A percentile compares a stretch with the other conserved stretches of the same genome.
Evolutionary conservation across 1,140 invertebrate genomes (phyloP).

Genomic region (Drosophila bipectinata): DNA sequence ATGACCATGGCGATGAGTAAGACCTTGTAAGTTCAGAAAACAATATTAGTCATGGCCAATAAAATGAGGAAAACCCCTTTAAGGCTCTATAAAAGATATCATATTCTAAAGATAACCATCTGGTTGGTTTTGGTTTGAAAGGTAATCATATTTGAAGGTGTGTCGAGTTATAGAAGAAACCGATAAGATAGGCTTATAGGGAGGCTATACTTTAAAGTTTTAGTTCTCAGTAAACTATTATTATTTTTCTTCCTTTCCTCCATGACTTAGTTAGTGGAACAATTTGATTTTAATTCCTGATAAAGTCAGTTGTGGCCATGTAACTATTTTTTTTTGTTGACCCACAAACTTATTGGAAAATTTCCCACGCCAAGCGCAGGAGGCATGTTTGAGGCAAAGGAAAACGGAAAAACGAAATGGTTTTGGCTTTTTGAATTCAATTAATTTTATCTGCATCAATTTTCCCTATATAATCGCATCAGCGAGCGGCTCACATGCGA

Average conservation of each 20-base stretch:
- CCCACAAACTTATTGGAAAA: constrained; percentile 34
- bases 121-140: constrained; percentile 1
- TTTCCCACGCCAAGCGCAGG: constrained; percentile 20
- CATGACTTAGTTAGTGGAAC: constrained; percentile 1
- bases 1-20: constrained; percentile 37
- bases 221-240: not conserved
- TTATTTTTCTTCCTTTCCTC: not conserved
- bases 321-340: constrained; percentile 26
- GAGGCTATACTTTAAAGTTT: constrained; percentile 3
- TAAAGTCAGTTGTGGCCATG: constrained; percentile 15
- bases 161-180: not conserved
- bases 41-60: constrained; percentile 24
- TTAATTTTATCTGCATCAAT: constrained; percentile 82
- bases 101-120: constrained; percentile 11
- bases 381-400: constrained; percentile 26
- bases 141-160: not conserved
- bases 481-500: constrained; percentile 62
- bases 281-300: constrained; percentile 30
- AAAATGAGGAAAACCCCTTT: constrained; percentile 32
- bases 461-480: constrained; percentile 80
- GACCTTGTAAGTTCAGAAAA: constrained; percentile 19
- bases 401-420: constrained; percentile 55
- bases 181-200: constrained; percentile 15
- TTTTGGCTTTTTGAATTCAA: constrained; percentile 80
- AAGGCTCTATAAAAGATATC: not conserved